Evolutionary conservation across 2,888 invertebrate genomes (phyloP), one percentile per base, ranked within the genome.

Genomic region (Gortyna flavago): DNA sequence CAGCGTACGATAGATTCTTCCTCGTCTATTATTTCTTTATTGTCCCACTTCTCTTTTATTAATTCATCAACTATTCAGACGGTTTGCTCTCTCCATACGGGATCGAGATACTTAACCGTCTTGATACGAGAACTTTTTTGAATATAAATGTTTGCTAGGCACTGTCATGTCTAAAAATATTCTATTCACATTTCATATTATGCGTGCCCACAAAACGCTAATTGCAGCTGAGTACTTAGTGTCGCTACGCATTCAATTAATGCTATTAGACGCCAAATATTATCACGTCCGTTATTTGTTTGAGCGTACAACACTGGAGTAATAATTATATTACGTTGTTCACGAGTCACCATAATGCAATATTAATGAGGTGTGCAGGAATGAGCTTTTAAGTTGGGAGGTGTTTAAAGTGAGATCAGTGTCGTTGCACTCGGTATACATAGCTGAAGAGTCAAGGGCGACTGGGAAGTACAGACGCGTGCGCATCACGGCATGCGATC

Each of bases 391-490:
- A 69, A 80, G 77, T 81, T 82, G 79, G 79, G 74, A 80, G 75
- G 79, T 85, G 65, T 71, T 80, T 77, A 75, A 70, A 85, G 78
- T 85, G 81, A 83, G 88, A 81, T 83, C 79, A 81, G 83, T 88
- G 95, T 94, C 95, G 93, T 93, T 94, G 95, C 92, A 92, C 95
- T 91, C 88, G 74, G 77, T 88, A 87, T 89, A 92, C 92, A 91
- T 93, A 89, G 89, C 80, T 81, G 80, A 88, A 78, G 88, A 95
- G 94, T 95, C 95, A 95, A 95, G 95, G 95, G 94, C 95, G 91
- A 88, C 73, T 89, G 89, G 92, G 91, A 90, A 87, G 87, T 86
- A 84, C 69, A 80, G 78, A 93, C 92, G 92, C 92, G 90, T 91
- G 87, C 91, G 80, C 84, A 87, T 78, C 81, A 74, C 71, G 70